Percentiles rank a stretch among this genome's conserved stretches.
Conservation (phyloP, 2,113 vertebrate genomes). For the Delphinus delphis region DNA sequence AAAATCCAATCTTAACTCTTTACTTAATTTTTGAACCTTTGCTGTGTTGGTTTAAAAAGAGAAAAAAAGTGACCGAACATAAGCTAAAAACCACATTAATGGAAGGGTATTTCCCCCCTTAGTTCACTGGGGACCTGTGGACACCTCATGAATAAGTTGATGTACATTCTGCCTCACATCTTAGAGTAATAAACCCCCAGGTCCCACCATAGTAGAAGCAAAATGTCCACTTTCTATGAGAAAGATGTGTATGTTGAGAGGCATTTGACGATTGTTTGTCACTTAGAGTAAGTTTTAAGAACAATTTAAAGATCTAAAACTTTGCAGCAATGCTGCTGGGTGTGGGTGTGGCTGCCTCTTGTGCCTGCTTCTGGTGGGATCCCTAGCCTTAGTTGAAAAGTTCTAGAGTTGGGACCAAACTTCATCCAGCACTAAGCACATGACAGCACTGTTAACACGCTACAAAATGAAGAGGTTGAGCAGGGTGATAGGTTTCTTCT, state of each 20-base stretch:
- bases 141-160: not conserved
- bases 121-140: not conserved
- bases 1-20: conserved; percentile 16
- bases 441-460: not conserved
- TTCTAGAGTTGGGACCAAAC: not conserved
- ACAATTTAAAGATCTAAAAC: conserved; percentile 39
- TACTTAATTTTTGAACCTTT: not conserved
- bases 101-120: not conserved
- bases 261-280: not conserved
- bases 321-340: not conserved
- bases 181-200: not conserved
- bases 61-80: not conserved
- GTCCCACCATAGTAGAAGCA: not conserved
- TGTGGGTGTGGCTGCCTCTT: not conserved
- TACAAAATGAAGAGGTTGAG: not conserved
- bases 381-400: not conserved
- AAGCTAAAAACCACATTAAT: conserved; percentile 31
- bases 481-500: not conserved
- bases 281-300: conserved; percentile 21
- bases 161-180: not conserved
- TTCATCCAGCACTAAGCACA: not conserved
- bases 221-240: not conserved
- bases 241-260: not conserved
- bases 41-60: not conserved
- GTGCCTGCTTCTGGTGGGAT: not conserved